Conservation (phyloP, 2,888 invertebrate genomes). For the Eulithis testata region DNA sequence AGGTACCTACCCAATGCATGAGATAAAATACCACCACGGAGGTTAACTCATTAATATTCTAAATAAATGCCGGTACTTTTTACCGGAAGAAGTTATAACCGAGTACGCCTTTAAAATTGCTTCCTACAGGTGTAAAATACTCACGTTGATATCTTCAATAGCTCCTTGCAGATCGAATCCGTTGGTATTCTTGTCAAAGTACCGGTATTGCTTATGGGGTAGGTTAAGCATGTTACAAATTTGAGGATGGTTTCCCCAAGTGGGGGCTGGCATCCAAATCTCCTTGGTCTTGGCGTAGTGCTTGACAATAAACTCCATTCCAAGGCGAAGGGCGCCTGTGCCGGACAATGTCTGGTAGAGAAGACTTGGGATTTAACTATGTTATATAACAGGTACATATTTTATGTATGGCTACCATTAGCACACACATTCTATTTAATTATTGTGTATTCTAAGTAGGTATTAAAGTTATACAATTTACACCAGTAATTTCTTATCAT, state of each 20-base stretch:
- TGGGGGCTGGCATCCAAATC: constrained; percentile 95
- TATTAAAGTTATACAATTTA: too few relatives aligned
- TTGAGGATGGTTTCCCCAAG: constrained; percentile 99
- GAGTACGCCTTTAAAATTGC: too few relatives aligned
- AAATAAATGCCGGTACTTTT: too few relatives aligned
- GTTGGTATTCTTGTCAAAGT: constrained; percentile 96
- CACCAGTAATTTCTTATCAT: too few relatives aligned
- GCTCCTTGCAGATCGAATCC: constrained; percentile 97
- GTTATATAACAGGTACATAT: too few relatives aligned
- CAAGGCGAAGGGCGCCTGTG: constrained; percentile 97
- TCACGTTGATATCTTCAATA: constrained; percentile 93
- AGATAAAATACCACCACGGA: too few relatives aligned
- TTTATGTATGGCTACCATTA: too few relatives aligned
- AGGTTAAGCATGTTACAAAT: constrained; percentile 96
- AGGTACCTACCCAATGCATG: too few relatives aligned
- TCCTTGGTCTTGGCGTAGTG: constrained; percentile 93
- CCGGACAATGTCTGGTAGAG: constrained; percentile 94
- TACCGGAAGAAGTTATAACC: too few relatives aligned
- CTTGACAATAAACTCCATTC: constrained; percentile 93
- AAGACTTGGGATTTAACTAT: not conserved
- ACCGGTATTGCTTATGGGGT: constrained; percentile 94
- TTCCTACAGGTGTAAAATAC: constrained; percentile 51
- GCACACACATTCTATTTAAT: too few relatives aligned
- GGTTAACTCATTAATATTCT: too few relatives aligned
- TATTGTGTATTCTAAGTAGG: too few relatives aligned